Evolutionary conservation across 2,888 invertebrate species (phyloP).

Genomic region (Phaedon cochleariae): DNA sequence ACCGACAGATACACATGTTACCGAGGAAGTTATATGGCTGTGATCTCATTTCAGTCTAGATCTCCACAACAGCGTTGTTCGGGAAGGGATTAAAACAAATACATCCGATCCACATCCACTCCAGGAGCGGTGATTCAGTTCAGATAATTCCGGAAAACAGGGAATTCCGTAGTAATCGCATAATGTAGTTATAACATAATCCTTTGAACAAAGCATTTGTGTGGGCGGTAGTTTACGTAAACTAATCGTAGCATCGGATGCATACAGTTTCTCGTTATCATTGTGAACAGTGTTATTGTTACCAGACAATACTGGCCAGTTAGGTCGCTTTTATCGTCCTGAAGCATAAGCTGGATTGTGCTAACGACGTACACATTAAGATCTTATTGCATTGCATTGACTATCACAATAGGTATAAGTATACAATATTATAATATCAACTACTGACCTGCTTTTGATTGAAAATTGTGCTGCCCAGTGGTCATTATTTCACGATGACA

Average conservation of each 20-base stretch:
- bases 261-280: conserved; percentile 46
- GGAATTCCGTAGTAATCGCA: conserved; percentile 37
- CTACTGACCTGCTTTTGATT: no score
- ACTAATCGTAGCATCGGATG: conserved; percentile 47
- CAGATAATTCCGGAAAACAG: conserved; percentile 38
- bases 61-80: background rate
- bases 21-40: background rate
- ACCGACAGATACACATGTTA: no score
- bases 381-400: background rate
- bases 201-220: conserved; percentile 42
- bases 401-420: background rate
- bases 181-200: conserved; percentile 47
- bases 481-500: no score
- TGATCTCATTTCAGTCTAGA: background rate
- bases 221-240: conserved; percentile 45
- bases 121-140: conserved; percentile 32
- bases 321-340: conserved; percentile 38
- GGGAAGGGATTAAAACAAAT: background rate
- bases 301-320: conserved; percentile 43
- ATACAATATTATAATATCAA: no score
- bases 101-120: background rate
- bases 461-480: no score
- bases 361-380: conserved; percentile 30
- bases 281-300: conserved; percentile 43
- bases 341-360: conserved; percentile 29